A percentile compares a stretch with the other conserved stretches of the same genome.
These are phyloP conservation scores for Meiosimyza decipiens DNA, from an alignment of 2,888 invertebrate genomes.

Conservation along the genomic window DNA sequence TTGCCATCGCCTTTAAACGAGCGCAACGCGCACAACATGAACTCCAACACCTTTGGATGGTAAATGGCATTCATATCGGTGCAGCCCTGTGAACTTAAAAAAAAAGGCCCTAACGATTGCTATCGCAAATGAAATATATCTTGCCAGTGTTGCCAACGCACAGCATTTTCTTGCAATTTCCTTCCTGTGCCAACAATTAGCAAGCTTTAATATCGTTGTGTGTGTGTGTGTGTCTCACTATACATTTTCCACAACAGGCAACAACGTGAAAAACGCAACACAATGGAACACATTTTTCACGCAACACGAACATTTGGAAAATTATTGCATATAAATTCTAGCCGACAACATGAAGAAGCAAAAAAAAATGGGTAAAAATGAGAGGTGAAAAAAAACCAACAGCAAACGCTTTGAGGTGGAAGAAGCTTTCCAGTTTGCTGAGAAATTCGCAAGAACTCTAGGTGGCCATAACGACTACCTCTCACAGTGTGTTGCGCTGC, in stretches of 20 bases:
- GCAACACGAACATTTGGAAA: constrained; percentile 30
- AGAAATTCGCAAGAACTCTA: not conserved
- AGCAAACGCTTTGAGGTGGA: not conserved
- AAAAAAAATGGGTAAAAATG: not conserved
- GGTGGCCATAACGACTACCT: too few relatives aligned
- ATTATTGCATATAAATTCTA: constrained; percentile 32
- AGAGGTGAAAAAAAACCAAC: not conserved
- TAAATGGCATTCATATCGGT: too few relatives aligned
- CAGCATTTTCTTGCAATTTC: not conserved
- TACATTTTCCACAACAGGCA: constrained; percentile 1
- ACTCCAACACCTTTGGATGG: too few relatives aligned
- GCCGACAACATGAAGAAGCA: not conserved
- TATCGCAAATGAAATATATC: not conserved
- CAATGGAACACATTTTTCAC: constrained; percentile 17
- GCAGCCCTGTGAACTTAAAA: too few relatives aligned
- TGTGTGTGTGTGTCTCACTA: not conserved
- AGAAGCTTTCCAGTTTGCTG: not conserved
- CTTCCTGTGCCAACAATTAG: constrained; percentile 23
- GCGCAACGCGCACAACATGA: too few relatives aligned
- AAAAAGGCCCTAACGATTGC: not conserved
- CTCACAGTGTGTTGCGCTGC: constrained; percentile 11
- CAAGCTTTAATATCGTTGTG: constrained; percentile 14
- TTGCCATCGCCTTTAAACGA: too few relatives aligned
- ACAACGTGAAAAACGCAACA: constrained; percentile 2
- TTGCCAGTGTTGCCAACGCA: too few relatives aligned